Base-by-base conservation (phyloP, 2,888 invertebrate species). In the Megaustenia siamemsis region DNA sequence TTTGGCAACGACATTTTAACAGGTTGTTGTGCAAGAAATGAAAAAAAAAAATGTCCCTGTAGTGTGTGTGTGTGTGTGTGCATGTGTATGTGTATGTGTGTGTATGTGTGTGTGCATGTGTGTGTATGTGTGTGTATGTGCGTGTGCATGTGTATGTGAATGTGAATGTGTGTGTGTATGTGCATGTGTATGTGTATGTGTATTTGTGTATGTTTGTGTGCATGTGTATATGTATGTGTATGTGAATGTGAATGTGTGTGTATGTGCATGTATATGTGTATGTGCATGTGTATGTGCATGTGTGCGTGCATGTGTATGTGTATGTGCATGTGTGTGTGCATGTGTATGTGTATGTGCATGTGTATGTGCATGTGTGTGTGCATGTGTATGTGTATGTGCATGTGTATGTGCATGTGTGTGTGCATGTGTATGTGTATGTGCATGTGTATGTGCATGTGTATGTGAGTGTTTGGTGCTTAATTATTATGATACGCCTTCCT, bases 111-210 rank as follows among this genome's bases (percentile, higher is more conserved):
- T 66, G 35, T 43, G 43, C n/a, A 28, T 49, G 66, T 71, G 71
- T 71, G 81, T 81, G 81, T 81, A 71, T 81, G 81, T 81, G 81
- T 53, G 77, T 77, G 60, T 77, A 32, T 77, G 77, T 56, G 77
- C 35, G 60, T 77, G 77, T 77, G 77, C 56, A 56, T 56, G 56
- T 56, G 77, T 56, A 35, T 56, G 60, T 56, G 77, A 56, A 56
- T 77, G 56, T 77, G 60, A 56, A 56, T 77, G 77, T 77, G 77
- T 77, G 77, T 77, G 60, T 77, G 77, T 77, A 15, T 77, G 77
- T 77, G 60, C 56, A 56, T 77, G 60, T 77, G 77, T 56, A 56
- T 77, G 56, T 77, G 77, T 56, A 71, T 71, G 81, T 56, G 81
- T 81, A n/a, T n/a, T n/a, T n/a, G n/a, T n/a, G n/a, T n/a, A n/a